These are phyloP conservation scores for Aphis gossypii DNA, from an alignment of 1,140 invertebrate species.

Conservation along the genomic window DNA sequence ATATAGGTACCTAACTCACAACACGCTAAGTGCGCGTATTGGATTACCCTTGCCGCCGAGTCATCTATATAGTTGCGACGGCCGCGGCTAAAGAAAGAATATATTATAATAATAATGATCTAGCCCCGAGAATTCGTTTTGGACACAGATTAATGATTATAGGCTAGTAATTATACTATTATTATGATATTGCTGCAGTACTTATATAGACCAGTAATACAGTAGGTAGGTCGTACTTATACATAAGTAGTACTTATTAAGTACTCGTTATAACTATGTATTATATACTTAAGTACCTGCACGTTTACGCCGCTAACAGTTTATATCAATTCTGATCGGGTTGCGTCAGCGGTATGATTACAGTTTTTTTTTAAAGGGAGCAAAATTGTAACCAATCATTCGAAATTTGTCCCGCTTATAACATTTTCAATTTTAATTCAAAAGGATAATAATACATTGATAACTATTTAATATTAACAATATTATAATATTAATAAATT, in stretches of 20 bases:
- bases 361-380: not conserved
- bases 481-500: too few relatives aligned
- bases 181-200: not conserved
- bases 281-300: not conserved
- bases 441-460: too few relatives aligned
- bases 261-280: not conserved
- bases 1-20: not conserved
- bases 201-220: not conserved
- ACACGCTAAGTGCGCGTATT: not conserved
- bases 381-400: not conserved
- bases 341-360: not conserved
- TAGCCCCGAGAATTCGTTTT: not conserved
- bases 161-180: not conserved
- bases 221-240: not conserved
- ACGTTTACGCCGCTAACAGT: too few relatives aligned
- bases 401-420: not conserved
- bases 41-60: not conserved
- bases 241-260: not conserved
- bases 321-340: too few relatives aligned
- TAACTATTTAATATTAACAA: too few relatives aligned
- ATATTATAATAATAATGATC: slow-evolving; percentile 11
- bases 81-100: not conserved
- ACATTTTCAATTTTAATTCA: not conserved
- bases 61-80: not conserved
- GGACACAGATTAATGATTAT: slow-evolving; percentile 16